phyloP scores from a whole-genome alignment of 2,888 invertebrate genomes.

The Clusia tigrina region DNA sequence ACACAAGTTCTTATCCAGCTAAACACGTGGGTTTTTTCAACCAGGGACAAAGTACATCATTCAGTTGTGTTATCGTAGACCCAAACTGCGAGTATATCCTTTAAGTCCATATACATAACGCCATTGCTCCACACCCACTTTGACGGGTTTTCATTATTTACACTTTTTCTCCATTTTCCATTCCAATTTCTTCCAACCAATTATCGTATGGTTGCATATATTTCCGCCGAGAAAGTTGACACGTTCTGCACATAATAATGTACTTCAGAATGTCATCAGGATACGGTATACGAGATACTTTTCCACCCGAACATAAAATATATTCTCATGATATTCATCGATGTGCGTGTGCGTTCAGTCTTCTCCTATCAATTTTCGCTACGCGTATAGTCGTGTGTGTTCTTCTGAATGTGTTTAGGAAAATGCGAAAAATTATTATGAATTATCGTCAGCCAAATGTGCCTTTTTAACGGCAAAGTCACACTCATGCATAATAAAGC shows the following conservation, averaged over 20 bases:
- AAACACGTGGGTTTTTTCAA: too few relatives aligned
- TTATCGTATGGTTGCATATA: constrained; percentile 26
- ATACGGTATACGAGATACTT: background rate
- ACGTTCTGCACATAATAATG: constrained; percentile 36
- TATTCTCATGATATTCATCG: constrained; percentile 5
- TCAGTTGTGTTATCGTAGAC: too few relatives aligned
- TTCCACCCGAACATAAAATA: background rate
- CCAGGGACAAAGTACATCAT: too few relatives aligned
- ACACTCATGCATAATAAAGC: constrained; percentile 56
- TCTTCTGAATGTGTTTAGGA: constrained; percentile 3
- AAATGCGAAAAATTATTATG: constrained; percentile 46
- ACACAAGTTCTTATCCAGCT: too few relatives aligned
- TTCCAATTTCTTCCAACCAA: constrained; percentile 38
- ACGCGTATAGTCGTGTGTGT: too few relatives aligned
- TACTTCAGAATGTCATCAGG: constrained; percentile 33
- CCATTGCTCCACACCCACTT: too few relatives aligned
- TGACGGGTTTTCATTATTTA: too few relatives aligned
- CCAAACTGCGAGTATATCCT: too few relatives aligned
- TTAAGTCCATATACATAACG: too few relatives aligned
- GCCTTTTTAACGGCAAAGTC: constrained; percentile 35
- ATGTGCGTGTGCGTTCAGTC: constrained; percentile 1
- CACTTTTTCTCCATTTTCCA: constrained; percentile 41
- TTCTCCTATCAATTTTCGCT: background rate
- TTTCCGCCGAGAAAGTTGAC: constrained; percentile 25
- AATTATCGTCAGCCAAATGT: constrained; percentile 52